These are phyloP conservation scores for Sminthurides aquaticus DNA, from an alignment of 2,888 invertebrate species.

Conservation along the genomic window DNA sequence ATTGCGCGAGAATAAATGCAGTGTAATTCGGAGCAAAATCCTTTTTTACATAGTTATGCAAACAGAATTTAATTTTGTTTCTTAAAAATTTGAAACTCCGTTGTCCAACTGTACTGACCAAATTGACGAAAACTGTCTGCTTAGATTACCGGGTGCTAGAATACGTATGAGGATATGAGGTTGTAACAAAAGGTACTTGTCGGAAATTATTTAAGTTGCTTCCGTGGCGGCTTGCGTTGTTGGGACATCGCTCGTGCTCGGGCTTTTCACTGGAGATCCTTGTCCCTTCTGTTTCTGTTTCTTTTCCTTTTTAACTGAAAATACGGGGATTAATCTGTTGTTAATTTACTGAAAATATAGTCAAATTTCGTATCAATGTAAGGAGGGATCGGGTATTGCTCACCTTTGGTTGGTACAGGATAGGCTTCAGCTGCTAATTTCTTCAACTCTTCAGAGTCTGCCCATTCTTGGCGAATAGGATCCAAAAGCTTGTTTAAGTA, in stretches of 20 bases:
- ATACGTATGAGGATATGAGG: background rate
- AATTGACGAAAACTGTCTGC: background rate
- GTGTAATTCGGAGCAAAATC: too few species aligned
- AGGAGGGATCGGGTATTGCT: too few species aligned
- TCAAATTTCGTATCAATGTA: too few species aligned
- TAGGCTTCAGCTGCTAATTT: slow-evolving; percentile 37
- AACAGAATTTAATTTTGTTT: too few species aligned
- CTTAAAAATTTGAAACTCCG: too few species aligned
- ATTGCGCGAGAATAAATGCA: too few species aligned
- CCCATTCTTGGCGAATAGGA: slow-evolving; percentile 72
- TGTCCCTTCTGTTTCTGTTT: slow-evolving; percentile 6
- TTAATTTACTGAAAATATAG: too few species aligned
- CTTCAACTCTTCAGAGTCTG: slow-evolving; percentile 28
- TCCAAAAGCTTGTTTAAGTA: slow-evolving; percentile 79
- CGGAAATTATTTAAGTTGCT: background rate
- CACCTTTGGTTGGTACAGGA: slow-evolving; percentile 34
- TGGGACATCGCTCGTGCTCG: slow-evolving; percentile 1
- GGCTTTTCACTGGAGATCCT: slow-evolving; percentile 10
- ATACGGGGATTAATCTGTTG: too few species aligned
- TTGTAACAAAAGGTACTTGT: background rate
- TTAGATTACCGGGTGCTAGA: background rate
- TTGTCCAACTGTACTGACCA: too few species aligned
- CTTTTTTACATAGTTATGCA: too few species aligned
- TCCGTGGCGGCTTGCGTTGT: background rate
- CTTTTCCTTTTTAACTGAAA: slow-evolving; percentile 10